A percentile compares a stretch with the other conserved stretches of the same genome.
Evolutionary conservation across 1,140 invertebrate genomes (phyloP).

Genomic region (Kradibia gibbosae): DNA sequence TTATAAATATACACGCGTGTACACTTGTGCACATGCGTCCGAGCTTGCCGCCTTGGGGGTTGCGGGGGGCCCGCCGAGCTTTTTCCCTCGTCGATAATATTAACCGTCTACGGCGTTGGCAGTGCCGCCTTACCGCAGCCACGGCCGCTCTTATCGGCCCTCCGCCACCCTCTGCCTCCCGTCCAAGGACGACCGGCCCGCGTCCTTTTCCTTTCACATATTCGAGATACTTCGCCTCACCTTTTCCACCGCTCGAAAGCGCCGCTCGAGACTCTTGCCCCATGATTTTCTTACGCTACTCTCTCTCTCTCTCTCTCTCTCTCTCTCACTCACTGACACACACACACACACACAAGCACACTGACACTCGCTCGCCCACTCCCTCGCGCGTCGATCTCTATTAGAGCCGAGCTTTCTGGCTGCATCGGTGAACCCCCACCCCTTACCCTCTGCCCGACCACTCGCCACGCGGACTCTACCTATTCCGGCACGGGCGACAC

Average conservation of each 20-base stretch:
- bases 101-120: not conserved
- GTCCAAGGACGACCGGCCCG: too few relatives aligned
- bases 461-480: too few relatives aligned
- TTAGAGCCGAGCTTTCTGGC: too few relatives aligned
- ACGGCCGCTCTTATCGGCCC: too few relatives aligned
- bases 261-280: too few relatives aligned
- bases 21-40: constrained; percentile 21
- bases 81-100: not conserved
- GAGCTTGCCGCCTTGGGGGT: too few relatives aligned
- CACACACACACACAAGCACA: not conserved
- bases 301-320: not conserved
- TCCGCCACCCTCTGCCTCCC: too few relatives aligned
- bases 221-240: too few relatives aligned
- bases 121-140: too few relatives aligned
- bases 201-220: not conserved
- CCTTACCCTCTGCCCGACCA: not conserved
- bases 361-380: not conserved
- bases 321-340: not conserved
- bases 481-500: too few relatives aligned
- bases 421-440: too few relatives aligned
- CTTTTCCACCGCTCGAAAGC: too few relatives aligned
- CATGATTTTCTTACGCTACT: not conserved
- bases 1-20: not conserved
- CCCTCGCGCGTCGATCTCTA: not conserved
- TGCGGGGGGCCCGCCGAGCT: not conserved